These are phyloP conservation scores for Anisognathus igniventris DNA, from an alignment of 2,797 vertebrate genomes.

Conservation along the genomic window DNA sequence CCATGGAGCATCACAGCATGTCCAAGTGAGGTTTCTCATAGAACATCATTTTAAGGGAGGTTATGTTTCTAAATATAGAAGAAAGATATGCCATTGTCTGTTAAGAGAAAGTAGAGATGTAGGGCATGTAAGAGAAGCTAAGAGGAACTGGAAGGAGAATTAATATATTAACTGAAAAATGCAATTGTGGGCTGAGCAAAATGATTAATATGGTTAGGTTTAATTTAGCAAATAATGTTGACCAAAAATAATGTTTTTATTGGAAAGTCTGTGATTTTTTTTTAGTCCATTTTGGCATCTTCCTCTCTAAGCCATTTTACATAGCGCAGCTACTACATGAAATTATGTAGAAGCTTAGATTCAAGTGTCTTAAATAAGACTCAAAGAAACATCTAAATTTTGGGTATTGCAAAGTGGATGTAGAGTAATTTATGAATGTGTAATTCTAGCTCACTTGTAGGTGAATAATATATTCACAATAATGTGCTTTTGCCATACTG, in stretches of 20 bases:
- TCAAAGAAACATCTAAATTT: background rate
- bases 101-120: background rate
- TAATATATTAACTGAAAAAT: background rate
- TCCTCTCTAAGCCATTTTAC: background rate
- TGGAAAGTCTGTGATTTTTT: background rate
- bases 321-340: background rate
- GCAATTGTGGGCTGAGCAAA: background rate
- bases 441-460: background rate
- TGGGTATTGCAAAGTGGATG: background rate
- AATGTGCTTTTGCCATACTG: background rate
- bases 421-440: background rate
- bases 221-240: background rate
- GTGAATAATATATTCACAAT: background rate
- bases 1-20: background rate
- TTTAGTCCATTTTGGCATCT: background rate
- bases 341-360: background rate
- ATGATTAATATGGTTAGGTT: background rate
- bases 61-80: background rate
- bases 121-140: background rate
- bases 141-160: background rate
- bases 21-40: background rate
- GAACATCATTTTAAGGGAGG: background rate
- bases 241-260: constrained; percentile 12
- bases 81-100: background rate
- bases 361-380: background rate